Percentiles rank a stretch among this genome's conserved stretches.
Conservation (phyloP, 1,140 invertebrate species). For the Temnothorax curvispinosus region DNA sequence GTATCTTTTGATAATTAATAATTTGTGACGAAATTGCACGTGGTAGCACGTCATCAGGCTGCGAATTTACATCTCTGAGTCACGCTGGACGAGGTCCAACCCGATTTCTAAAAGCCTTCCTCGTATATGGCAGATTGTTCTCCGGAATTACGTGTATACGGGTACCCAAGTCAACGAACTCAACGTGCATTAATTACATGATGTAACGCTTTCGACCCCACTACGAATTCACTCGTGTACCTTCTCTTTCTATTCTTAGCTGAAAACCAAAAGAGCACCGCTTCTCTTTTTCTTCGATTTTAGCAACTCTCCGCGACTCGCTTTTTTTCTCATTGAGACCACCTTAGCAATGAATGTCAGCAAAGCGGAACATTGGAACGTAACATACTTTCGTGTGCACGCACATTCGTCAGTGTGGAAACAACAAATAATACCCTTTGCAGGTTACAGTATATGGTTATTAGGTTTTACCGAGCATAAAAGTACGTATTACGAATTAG, state of each 20-base stretch:
- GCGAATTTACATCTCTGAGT: slow-evolving; percentile 31
- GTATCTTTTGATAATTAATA: neutral
- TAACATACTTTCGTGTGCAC: neutral
- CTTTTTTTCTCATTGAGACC: slow-evolving; percentile 8
- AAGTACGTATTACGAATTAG: neutral
- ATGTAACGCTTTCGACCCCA: slow-evolving; percentile 63
- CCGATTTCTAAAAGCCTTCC: slow-evolving; percentile 29
- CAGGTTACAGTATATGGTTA: neutral
- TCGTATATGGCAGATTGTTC: slow-evolving; percentile 37
- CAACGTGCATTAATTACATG: slow-evolving; percentile 76
- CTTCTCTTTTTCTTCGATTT: neutral
- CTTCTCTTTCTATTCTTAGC: slow-evolving; percentile 12
- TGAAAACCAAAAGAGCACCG: neutral
- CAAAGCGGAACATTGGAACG: neutral
- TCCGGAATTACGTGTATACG: slow-evolving; percentile 64
- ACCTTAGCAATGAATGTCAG: neutral
- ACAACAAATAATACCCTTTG: slow-evolving; percentile 25
- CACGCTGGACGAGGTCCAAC: slow-evolving; percentile 1
- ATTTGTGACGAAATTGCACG: neutral
- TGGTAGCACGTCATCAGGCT: neutral
- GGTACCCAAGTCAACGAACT: slow-evolving; percentile 70
- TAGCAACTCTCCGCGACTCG: slow-evolving; percentile 5
- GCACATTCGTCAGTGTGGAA: neutral
- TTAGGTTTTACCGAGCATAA: slow-evolving; percentile 18
- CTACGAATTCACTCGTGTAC: slow-evolving; percentile 22